A percentile compares a stretch with the other conserved stretches of the same genome.
Conservation (phyloP, 2,113 vertebrate genomes). For the Salvelinus alpinus region DNA sequence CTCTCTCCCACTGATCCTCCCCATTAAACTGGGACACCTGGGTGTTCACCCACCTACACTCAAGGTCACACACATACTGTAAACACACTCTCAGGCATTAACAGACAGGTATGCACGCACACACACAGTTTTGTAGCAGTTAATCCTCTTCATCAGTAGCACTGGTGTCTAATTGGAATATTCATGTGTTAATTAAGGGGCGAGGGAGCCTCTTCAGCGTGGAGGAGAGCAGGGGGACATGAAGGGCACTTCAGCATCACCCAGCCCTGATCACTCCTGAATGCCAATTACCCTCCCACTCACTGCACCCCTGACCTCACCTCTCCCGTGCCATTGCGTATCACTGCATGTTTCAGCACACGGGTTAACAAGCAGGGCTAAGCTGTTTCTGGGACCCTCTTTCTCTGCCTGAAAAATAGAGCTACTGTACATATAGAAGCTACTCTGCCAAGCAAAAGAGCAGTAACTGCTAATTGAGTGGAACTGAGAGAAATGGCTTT, state of each 20-base stretch:
- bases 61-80: constrained; percentile 56
- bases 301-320: constrained; percentile 29
- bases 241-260: constrained; percentile 69
- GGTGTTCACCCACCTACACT: constrained; percentile 68
- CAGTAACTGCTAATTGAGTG: too few species aligned
- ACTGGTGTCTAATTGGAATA: constrained; percentile 83
- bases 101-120: neutral
- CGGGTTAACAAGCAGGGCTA: constrained; percentile 34
- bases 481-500: too few species aligned
- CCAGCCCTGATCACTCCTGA: constrained; percentile 69
- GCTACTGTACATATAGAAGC: too few species aligned
- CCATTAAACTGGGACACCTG: constrained; percentile 71
- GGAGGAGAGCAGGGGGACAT: constrained; percentile 65
- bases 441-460: too few species aligned
- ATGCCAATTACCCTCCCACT: constrained; percentile 67
- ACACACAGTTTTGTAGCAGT: constrained; percentile 26
- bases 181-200: constrained; percentile 85
- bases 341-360: constrained; percentile 23
- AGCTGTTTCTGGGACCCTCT: neutral
- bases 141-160: constrained; percentile 72
- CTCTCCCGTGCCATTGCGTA: constrained; percentile 28
- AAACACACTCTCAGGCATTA: constrained; percentile 21
- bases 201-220: constrained; percentile 71
- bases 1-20: constrained; percentile 51
- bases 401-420: neutral